Conservation (phyloP, 1,140 invertebrate genomes). For the Eurosta solidaginis region DNA sequence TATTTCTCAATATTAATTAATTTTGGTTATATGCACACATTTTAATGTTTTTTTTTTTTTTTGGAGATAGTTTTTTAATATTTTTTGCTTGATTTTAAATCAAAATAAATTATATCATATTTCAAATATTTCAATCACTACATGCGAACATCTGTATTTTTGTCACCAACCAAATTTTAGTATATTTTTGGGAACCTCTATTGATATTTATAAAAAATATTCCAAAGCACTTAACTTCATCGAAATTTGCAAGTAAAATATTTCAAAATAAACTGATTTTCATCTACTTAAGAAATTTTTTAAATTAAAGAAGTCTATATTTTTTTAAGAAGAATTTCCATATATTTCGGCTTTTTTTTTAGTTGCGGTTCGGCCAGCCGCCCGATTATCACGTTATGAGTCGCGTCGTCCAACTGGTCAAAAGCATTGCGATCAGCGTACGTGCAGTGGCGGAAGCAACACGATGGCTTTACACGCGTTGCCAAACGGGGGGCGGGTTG, state of each 20-base stretch:
- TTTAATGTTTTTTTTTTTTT: no score
- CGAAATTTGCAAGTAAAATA: conserved; percentile 1
- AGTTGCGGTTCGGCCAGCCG: neutral
- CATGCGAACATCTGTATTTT: no score
- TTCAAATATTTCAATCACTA: no score
- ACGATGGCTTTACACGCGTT: neutral
- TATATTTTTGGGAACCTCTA: no score
- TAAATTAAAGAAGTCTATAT: conserved; percentile 19
- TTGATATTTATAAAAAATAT: no score
- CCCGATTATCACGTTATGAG: conserved; percentile 35
- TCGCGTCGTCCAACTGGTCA: conserved; percentile 34
- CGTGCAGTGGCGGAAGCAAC: neutral
- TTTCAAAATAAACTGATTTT: neutral
- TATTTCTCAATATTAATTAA: no score
- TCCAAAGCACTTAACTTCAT: no score
- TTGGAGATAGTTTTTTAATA: no score
- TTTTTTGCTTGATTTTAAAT: no score
- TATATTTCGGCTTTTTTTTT: conserved; percentile 9
- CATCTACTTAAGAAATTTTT: conserved; percentile 25
- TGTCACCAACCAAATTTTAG: no score
- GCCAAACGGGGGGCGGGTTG: neutral
- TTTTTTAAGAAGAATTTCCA: neutral
- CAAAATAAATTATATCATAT: no score
- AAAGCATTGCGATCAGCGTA: neutral
- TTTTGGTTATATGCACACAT: no score